Evolutionary conservation across 2,888 invertebrate genomes (phyloP).

Genomic region (Portevinia maculata): DNA sequence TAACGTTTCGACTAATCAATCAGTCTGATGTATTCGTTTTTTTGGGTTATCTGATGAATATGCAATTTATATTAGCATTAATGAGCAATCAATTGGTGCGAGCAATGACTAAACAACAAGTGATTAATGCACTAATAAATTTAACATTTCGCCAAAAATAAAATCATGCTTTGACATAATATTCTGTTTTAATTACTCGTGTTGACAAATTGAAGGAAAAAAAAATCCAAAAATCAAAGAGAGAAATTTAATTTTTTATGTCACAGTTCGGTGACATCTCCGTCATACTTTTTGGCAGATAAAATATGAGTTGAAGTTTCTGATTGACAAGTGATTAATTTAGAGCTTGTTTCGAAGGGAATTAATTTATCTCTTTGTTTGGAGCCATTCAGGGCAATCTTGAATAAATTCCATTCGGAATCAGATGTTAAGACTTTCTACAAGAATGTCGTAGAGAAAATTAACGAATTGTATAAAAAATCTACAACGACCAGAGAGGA

Average conservation of each 20-base stretch:
- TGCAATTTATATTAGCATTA: slow-evolving; percentile 56
- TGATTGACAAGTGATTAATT: too few species aligned
- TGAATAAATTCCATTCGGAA: too few species aligned
- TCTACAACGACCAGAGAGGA: too few species aligned
- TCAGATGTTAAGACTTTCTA: too few species aligned
- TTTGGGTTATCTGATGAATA: slow-evolving; percentile 11
- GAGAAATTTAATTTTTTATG: background rate
- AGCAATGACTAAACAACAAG: slow-evolving; percentile 23
- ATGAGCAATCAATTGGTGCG: slow-evolving; percentile 34
- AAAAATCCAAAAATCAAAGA: background rate
- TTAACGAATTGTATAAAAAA: too few species aligned
- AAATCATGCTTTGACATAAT: slow-evolving; percentile 14
- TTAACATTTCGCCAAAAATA: slow-evolving; percentile 9
- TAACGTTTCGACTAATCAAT: slow-evolving; percentile 58
- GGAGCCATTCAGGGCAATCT: too few species aligned
- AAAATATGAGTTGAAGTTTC: background rate
- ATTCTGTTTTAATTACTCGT: background rate
- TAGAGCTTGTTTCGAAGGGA: too few species aligned
- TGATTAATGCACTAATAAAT: slow-evolving; percentile 44
- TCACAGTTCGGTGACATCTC: background rate
- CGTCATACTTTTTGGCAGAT: background rate
- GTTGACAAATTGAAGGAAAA: slow-evolving; percentile 12
- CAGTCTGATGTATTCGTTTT: slow-evolving; percentile 35
- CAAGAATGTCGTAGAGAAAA: too few species aligned
- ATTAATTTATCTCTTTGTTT: too few species aligned